Evolutionary conservation across 2,113 vertebrate species (phyloP), one percentile per base, ranked within the genome.

Genomic region (Ictalurus furcatus): DNA sequence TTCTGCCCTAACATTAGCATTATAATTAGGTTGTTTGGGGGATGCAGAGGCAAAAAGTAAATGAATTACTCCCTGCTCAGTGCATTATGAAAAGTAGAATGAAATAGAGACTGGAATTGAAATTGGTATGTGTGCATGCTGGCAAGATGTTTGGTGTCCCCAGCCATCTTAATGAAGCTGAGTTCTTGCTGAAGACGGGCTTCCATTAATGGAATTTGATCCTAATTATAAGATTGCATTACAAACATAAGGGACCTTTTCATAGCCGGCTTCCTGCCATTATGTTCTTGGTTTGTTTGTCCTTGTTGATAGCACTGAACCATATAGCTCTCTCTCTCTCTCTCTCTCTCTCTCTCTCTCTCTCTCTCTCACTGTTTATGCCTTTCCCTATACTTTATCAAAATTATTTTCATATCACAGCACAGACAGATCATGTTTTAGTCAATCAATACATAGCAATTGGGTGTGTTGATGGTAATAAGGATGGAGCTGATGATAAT

Each of bases 121-220:
- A 59, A 67, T 80, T 78, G 81, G 65, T 85, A 88, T 87, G 61
- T 86, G 92, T 92, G 92, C 91, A 92, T 93, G 88, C 88, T 78
- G 89, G 91, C 89, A 93, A 92, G 91, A 85, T 85, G 86, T 44
- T 48, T 69, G 54, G 91, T 92, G 92, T 93, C 92, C 92, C 93
- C 89, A 93, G 93, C 93, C 89, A 91, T 94, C 94, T 93, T 96
- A 96, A 95, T 95, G 94, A 95, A 93, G 92, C 88, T 90, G 91
- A 93, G 89, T 91, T 95, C 94, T 93, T 94, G 95, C 95, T 95
- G 94, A 95, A 95, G 93, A 94, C 90, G 93, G 93, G 87, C 76
- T 89, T 95, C 92, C 82, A 91, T 90, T 95, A 95, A 96, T 96
- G 92, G 92, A 94, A 93, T 94, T 94, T 95, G 90, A 93, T 94